A percentile compares a stretch with the other conserved stretches of the same genome.
Conservation (phyloP, 1,140 invertebrate genomes). For the Thaumetopoea pityocampa region DNA sequence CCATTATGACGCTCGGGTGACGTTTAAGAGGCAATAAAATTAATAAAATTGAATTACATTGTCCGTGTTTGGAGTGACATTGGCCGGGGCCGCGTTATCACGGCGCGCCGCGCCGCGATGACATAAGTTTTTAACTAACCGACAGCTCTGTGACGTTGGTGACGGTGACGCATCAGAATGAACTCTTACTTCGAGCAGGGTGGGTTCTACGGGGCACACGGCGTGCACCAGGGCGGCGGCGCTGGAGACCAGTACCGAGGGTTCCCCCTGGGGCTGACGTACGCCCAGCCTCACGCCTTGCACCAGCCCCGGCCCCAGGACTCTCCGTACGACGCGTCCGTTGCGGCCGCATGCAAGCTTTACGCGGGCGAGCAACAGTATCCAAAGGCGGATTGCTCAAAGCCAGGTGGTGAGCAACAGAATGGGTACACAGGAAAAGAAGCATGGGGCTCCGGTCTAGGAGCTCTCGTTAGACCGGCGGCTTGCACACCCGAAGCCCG, state of each 20-base stretch:
- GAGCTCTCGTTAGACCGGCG: constrained; percentile 82
- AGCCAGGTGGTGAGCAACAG: constrained; percentile 78
- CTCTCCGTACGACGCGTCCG: constrained; percentile 91
- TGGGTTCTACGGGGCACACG: constrained; percentile 93
- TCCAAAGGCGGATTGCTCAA: constrained; percentile 78
- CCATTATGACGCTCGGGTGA: constrained; percentile 73
- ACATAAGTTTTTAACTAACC: constrained; percentile 64
- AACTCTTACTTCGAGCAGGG: constrained; percentile 97
- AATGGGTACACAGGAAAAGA: constrained; percentile 84
- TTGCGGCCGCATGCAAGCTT: constrained; percentile 89
- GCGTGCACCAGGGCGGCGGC: constrained; percentile 83
- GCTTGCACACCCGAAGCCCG: constrained; percentile 91
- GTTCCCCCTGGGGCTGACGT: constrained; percentile 89
- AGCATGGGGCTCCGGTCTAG: constrained; percentile 80
- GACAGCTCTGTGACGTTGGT: constrained; percentile 66
- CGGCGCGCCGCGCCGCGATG: constrained; percentile 62
- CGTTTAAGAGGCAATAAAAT: constrained; percentile 73
- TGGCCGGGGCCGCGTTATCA: constrained; percentile 67
- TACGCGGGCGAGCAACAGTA: constrained; percentile 85
- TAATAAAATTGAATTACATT: constrained; percentile 65
- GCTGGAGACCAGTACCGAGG: constrained; percentile 86
- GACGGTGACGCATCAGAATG: constrained; percentile 80
- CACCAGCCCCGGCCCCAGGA: constrained; percentile 88
- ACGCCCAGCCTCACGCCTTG: constrained; percentile 89
- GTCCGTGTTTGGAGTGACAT: constrained; percentile 55